Base-by-base conservation (phyloP, 2,888 invertebrate genomes). In the Kryphioiulus occultus region DNA sequence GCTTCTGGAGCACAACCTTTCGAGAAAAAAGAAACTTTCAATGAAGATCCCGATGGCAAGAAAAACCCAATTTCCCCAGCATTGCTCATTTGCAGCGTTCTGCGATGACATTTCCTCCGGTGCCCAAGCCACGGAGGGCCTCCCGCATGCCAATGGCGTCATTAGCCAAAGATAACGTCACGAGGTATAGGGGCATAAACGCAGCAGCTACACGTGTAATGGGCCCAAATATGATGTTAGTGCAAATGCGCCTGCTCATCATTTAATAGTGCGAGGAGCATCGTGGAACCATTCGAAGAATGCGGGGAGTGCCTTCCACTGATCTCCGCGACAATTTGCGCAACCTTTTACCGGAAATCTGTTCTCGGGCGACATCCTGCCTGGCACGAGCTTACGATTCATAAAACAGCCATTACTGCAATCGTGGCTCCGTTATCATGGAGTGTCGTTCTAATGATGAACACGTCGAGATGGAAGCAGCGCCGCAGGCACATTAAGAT, bases 401-500 rank as follows among this genome's bases (percentile, higher is more conserved):
- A 87, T 87, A 87, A 87, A 87, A 87, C 87, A 87, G 87, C 85
- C 87, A 87, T 87, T 87, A 87, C 47, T 85, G 85, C 87, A 87
- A 87, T 85, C 86, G 86, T 78, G 86, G n/a, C n/a, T 22, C 86
- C 86, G 86, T 86, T 86, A 86, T 86, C 86, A 86, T 86, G 35
- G 68, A 86, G 68, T 68, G 86, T 68, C 78, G 86, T 68, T 30
- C 78, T 86, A 86, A 86, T 86, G 86, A 86, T 32, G 86, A 86
- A 86, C 86, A 86, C 86, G 30, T 86, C 86, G 26, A 26, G 47
- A 86, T 30, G 86, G 47, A 15, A 30, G 47, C 19, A 42, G 42
- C 32, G 84, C 84, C 19, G 7, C n/a, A 12, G 26, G 26, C 2
- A 26, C 68, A 68, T 68, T 68, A 68, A 68, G 68, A 68, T 68